These are phyloP conservation scores for Epinephelus coioides DNA, from an alignment of 2,797 vertebrate genomes.

Conservation along the genomic window DNA sequence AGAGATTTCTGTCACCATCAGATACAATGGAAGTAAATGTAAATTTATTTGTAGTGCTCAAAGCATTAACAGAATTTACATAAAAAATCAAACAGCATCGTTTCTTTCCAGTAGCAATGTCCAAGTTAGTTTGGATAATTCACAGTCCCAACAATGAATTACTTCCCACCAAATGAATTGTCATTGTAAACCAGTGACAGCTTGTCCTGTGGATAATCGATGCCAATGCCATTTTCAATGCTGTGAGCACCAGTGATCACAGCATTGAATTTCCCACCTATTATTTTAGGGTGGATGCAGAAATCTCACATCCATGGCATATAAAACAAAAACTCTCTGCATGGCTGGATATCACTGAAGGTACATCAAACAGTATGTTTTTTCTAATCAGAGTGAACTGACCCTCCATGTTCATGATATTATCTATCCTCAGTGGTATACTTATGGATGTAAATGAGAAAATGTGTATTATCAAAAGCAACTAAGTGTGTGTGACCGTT, in stretches of 20 bases:
- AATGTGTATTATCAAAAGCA: constrained; percentile 3
- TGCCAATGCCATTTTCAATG: too few species aligned
- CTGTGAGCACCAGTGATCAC: too few species aligned
- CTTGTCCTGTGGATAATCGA: not conserved
- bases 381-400: not conserved
- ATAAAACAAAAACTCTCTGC: not conserved
- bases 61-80: not conserved
- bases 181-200: not conserved
- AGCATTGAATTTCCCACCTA: too few species aligned
- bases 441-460: not conserved
- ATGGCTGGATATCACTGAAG: not conserved
- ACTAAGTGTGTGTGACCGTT: constrained; percentile 4
- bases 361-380: not conserved
- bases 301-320: not conserved
- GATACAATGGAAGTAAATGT: not conserved
- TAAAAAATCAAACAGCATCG: too few species aligned
- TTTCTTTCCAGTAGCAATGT: not conserved
- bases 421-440: not conserved
- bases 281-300: not conserved
- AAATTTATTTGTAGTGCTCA: not conserved
- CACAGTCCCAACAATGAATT: not conserved
- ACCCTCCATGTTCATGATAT: not conserved
- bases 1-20: not conserved
- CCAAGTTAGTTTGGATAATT: not conserved
- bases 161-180: not conserved